Conservation (phyloP, 1,140 invertebrate species). For the Drosophila arizonae region DNA sequence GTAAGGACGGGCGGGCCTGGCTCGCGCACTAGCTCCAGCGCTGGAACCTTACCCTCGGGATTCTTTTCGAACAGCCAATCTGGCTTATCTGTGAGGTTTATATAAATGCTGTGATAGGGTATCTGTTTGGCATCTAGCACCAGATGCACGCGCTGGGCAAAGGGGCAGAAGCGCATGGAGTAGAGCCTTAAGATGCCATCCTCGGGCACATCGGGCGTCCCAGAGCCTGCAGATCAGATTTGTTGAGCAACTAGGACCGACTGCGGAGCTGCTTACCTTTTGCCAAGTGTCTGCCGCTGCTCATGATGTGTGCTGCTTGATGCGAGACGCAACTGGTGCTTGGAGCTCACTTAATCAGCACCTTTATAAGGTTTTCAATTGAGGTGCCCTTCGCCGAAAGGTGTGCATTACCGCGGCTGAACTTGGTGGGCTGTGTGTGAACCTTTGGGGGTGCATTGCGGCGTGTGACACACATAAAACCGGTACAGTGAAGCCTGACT, state of each 20-base stretch:
- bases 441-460: background rate
- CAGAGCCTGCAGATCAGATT: slow-evolving; percentile 84
- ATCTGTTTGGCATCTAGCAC: slow-evolving; percentile 93
- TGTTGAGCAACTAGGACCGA: background rate
- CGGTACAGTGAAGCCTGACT: background rate
- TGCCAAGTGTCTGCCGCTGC: slow-evolving; percentile 71
- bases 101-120: slow-evolving; percentile 93
- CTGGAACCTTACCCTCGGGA: slow-evolving; percentile 91
- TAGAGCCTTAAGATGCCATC: slow-evolving; percentile 90
- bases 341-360: background rate
- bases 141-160: slow-evolving; percentile 91
- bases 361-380: slow-evolving; percentile 46
- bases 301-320: slow-evolving; percentile 52
- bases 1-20: slow-evolving; percentile 86
- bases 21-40: slow-evolving; percentile 88
- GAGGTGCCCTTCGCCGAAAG: slow-evolving; percentile 45
- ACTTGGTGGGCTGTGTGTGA: slow-evolving; percentile 50
- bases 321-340: slow-evolving; percentile 53
- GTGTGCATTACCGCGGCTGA: slow-evolving; percentile 51
- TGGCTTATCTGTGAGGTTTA: slow-evolving; percentile 92
- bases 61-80: slow-evolving; percentile 90
- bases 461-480: background rate
- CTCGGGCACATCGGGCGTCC: slow-evolving; percentile 85
- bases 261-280: slow-evolving; percentile 42
- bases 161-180: slow-evolving; percentile 96